These are phyloP conservation scores for Schizopygopsis pylzovi DNA, from an alignment of 2,797 vertebrate genomes.

Conservation along the genomic window DNA sequence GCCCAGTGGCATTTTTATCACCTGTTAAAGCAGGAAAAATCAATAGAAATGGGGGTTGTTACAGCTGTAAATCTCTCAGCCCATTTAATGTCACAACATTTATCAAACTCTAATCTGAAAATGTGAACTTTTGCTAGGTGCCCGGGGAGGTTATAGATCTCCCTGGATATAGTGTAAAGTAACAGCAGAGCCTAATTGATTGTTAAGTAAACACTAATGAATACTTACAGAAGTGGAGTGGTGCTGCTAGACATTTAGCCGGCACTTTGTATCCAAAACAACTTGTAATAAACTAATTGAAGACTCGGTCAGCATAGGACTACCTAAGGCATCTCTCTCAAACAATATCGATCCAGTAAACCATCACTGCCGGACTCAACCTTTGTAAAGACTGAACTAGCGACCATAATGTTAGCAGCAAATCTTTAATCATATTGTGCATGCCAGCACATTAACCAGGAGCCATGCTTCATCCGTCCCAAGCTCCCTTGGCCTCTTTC, in stretches of 20 bases:
- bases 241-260: not conserved
- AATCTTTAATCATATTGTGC: not conserved
- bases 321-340: not conserved
- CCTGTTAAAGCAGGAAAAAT: constrained; percentile 9
- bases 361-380: not conserved
- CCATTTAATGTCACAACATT: constrained; percentile 25
- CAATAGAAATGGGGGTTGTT: constrained; percentile 17
- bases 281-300: constrained; percentile 26
- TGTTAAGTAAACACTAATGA: constrained; percentile 15
- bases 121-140: constrained; percentile 36
- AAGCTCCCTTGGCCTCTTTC: not conserved
- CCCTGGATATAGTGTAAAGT: not conserved
- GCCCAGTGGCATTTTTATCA: constrained; percentile 5
- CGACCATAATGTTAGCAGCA: not conserved
- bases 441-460: not conserved
- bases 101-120: constrained; percentile 31
- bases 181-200: constrained; percentile 14
- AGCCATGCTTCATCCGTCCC: not conserved
- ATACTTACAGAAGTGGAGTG: constrained; percentile 2
- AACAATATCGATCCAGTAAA: constrained; percentile 18
- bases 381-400: not conserved
- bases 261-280: constrained; percentile 7
- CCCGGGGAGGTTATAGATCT: not conserved
- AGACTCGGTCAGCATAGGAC: not conserved
- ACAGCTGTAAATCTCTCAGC: constrained; percentile 21